Evolutionary conservation across 2,797 vertebrate species (phyloP), one percentile per base, ranked within the genome.

Genomic region (Neosilurus hyrtlii): DNA sequence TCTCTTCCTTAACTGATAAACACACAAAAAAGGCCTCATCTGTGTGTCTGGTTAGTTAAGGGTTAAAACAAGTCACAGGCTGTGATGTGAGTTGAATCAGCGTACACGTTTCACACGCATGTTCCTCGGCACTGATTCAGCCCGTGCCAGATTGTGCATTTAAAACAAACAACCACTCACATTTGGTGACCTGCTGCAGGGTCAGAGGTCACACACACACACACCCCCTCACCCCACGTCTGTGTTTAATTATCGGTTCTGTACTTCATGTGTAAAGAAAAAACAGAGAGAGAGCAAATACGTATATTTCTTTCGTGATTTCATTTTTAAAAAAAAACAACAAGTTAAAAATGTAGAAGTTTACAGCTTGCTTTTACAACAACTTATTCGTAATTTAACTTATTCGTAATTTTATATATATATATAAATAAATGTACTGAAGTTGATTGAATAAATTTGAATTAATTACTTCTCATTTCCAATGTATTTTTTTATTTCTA

Each of bases 131-230:
- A 78, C 15, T 16, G n/a, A 78, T 65, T 78, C 43, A 30, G n/a
- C 9, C 61, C 15, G 15, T 79, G 49, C 61, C 76, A 79, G 65
- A 65, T 61, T 52, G 49, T 68, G 80, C 59, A 73, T 63, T 52
- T 81, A 35, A 81, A 81, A 77, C 73, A 83, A 86, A 81, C 78
- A 82, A 9, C 24, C 71, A 14, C 22, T 68, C 24, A 37, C 63
- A 37, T 54, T 70, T 71, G 22, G 20, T 71, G 85, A 77, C 84
- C 59, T 22, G n/a, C 35, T 72, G 52, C 49, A 78, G 75, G 67
- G 65, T 73, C 80, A 79, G 61, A 74, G 81, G 76, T 79, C 61
- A 74, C 30, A 30, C 30, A 1, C 30, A 30, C 54, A 10, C 59
- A 63, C 8, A 30, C 61, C 59, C 51, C 61, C 1, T 4, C 79